A percentile compares a stretch with the other conserved stretches of the same genome.
Conservation (phyloP, 2,888 invertebrate species). For the Eumerus sabulonum region DNA sequence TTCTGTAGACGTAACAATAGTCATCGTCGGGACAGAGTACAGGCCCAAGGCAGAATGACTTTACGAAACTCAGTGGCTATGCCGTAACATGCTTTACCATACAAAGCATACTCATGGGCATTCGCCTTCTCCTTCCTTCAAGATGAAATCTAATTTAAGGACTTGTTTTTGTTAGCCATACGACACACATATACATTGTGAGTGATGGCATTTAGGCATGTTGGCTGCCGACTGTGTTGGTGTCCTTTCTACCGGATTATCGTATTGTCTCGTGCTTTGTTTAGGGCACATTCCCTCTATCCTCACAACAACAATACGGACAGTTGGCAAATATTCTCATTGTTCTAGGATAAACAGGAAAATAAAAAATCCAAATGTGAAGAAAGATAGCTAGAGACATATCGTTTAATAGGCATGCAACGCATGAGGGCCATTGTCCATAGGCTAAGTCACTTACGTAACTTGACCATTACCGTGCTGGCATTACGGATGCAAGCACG, state of each 20-base stretch:
- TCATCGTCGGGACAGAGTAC: neutral
- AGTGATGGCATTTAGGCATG: too few relatives aligned
- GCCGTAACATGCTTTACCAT: conserved; percentile 16
- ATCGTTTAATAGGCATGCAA: conserved; percentile 15
- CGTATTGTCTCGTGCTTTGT: conserved; percentile 30
- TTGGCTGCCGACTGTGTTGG: neutral
- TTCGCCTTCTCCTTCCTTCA: conserved; percentile 12
- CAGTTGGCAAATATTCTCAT: conserved; percentile 18
- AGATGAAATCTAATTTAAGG: conserved; percentile 41
- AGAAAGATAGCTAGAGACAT: too few relatives aligned
- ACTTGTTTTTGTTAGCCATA: conserved; percentile 29
- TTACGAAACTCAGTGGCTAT: too few relatives aligned
- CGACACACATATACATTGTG: too few relatives aligned
- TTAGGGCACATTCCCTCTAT: conserved; percentile 5
- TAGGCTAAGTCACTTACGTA: conserved; percentile 23
- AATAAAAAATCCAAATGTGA: neutral
- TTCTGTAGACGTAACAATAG: neutral
- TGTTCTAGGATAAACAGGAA: conserved; percentile 2
- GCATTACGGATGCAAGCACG: conserved; percentile 47
- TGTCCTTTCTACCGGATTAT: conserved; percentile 24
- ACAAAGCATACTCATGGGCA: neutral
- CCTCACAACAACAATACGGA: conserved; percentile 6
- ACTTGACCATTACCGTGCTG: conserved; percentile 35
- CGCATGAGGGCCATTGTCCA: conserved; percentile 15
- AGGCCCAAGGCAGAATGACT: too few relatives aligned